A percentile compares a stretch with the other conserved stretches of the same genome.
Conservation (phyloP, 1,140 invertebrate species). For the Atta texana region DNA sequence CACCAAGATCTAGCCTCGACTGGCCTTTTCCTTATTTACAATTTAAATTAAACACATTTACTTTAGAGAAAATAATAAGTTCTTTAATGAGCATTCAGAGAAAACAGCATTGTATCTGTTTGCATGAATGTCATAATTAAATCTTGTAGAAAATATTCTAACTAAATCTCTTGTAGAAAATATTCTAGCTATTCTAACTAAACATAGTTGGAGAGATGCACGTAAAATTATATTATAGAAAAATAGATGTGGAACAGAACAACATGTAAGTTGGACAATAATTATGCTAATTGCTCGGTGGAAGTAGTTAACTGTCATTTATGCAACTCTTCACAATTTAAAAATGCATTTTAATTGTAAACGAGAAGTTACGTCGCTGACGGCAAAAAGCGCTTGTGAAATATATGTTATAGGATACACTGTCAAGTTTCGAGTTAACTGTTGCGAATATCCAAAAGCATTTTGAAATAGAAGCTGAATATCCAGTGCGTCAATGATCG, state of each 20-base stretch:
- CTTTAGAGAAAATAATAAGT: not conserved
- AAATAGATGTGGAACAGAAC: not conserved
- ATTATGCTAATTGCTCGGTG: constrained; percentile 14
- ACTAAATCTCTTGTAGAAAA: constrained; percentile 17
- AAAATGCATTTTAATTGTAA: constrained; percentile 19
- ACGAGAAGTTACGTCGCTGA: not conserved
- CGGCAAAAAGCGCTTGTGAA: not conserved
- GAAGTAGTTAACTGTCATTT: constrained; percentile 12
- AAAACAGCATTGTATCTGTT: not conserved
- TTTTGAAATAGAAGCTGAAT: constrained; percentile 18
- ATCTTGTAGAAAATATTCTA: constrained; percentile 6
- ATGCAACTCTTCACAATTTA: constrained; percentile 11
- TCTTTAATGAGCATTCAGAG: not conserved
- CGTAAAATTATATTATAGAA: constrained; percentile 1
- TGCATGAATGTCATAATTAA: constrained; percentile 1
- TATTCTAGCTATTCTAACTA: not conserved
- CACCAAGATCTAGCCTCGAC: too few relatives aligned
- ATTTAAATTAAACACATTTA: too few relatives aligned
- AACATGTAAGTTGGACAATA: not conserved
- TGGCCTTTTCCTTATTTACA: too few relatives aligned
- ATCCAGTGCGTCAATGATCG: not conserved
- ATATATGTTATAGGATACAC: not conserved
- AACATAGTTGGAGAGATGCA: not conserved
- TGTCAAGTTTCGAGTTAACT: constrained; percentile 20
- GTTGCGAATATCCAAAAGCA: constrained; percentile 28